Evolutionary conservation across 2,888 invertebrate species (phyloP), one percentile per base, ranked within the genome.

Genomic region (Drepanosiphum platanoidis): DNA sequence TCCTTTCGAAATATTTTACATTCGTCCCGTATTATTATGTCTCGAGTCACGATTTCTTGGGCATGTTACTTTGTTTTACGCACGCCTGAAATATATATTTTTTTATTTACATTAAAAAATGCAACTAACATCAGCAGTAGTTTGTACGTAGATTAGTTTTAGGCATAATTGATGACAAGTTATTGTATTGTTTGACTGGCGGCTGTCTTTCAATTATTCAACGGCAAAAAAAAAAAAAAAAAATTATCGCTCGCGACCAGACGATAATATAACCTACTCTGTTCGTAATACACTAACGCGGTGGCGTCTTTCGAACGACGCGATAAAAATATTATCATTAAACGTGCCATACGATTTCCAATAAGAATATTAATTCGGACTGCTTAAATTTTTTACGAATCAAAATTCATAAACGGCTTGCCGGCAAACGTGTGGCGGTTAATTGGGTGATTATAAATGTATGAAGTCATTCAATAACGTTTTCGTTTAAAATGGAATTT

Each of bases 121-220:
- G 27, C 11, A 64, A 64, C 27, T 64, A 64, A 64, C 1, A n/a
- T 61, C 1, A 11, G 13, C 1, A 11, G 13, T 64, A 64, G 27
- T 64, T 13, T 27, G 11, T 9, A 27, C 11, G 61, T 64, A 64
- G 27, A 64, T 64, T 27, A 64, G 11, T 64, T 64, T 27, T 27
- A 11, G 3, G 4, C 27, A 3, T 27, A 61, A 3, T 61, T 30
- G 30, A 27, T 27, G 30, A 64, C 30, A 27, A 13, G 15, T 52
- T 64, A 64, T 64, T 3, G 9, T 64, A 64, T 1, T 27, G 27
- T 64, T 64, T 27, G n/a, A 27, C 11, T n/a, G n/a, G 11, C 15
- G 34, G 36, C 58, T 75, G 58, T 75, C 75, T 75, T 75, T 58
- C 58, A 61, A 75, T 75, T 30, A 11, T 75, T 27, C 34, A 7